Percentiles rank a stretch among this genome's conserved stretches.
These are phyloP conservation scores for Octopus bimaculoides DNA, from an alignment of 1,140 invertebrate species.

Conservation along the genomic window DNA sequence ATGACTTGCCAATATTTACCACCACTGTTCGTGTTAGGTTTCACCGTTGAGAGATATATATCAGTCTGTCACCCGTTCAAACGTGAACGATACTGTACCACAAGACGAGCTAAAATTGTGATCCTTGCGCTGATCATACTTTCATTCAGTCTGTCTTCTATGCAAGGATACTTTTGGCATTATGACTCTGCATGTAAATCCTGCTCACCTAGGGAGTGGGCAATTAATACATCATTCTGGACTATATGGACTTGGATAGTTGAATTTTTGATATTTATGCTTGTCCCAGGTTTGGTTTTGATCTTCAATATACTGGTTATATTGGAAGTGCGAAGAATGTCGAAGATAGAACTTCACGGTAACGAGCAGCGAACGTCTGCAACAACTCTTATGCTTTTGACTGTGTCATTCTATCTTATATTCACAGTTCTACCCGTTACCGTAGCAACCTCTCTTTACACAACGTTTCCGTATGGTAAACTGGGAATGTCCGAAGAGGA, in stretches of 20 bases:
- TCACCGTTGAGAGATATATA: conserved; percentile 92
- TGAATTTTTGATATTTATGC: conserved; percentile 47
- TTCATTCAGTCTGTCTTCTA: conserved; percentile 31
- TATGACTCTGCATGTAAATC: conserved; percentile 19
- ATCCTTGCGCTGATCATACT: conserved; percentile 32
- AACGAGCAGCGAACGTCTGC: conserved; percentile 38
- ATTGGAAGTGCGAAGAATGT: conserved; percentile 42
- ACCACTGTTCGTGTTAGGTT: conserved; percentile 63
- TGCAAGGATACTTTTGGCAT: conserved; percentile 51
- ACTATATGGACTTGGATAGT: conserved; percentile 44
- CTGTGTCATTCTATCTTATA: conserved; percentile 55
- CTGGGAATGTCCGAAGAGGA: conserved; percentile 21
- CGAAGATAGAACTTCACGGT: conserved; percentile 41
- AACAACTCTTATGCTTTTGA: conserved; percentile 52
- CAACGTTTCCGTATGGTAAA: conserved; percentile 23
- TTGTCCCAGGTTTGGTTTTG: conserved; percentile 48
- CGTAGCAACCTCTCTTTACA: conserved; percentile 40
- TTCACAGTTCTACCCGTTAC: conserved; percentile 52
- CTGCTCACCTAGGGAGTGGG: conserved; percentile 33
- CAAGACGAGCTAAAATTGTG: conserved; percentile 68
- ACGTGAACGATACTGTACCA: conserved; percentile 63
- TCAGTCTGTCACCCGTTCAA: conserved; percentile 93
- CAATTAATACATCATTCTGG: conserved; percentile 35
- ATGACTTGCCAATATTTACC: conserved; percentile 51
- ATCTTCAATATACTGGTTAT: conserved; percentile 54